Percentiles rank a stretch among this genome's conserved stretches.
Evolutionary conservation across 2,888 invertebrate genomes (phyloP).

Genomic region (Athalia rosae): DNA sequence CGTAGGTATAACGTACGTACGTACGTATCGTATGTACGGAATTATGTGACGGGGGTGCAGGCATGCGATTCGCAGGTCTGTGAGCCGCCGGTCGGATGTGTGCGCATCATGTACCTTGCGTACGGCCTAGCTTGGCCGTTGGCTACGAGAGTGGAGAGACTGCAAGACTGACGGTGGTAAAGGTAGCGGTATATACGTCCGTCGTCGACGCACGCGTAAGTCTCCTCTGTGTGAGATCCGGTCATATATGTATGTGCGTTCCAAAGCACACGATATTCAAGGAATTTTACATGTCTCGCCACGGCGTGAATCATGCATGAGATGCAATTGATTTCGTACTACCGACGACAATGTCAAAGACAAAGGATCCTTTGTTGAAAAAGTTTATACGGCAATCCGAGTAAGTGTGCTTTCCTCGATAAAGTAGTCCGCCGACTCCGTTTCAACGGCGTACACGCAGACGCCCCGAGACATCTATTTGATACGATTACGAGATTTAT

Average conservation of each 20-base stretch:
- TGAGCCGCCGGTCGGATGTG: background rate
- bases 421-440: too few species aligned
- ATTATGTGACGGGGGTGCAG: slow-evolving; percentile 17
- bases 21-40: background rate
- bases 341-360: slow-evolving; percentile 29
- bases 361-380: slow-evolving; percentile 23
- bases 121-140: background rate
- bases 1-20: background rate
- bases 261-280: slow-evolving; percentile 42
- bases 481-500: too few species aligned
- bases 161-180: background rate
- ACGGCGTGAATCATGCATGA: slow-evolving; percentile 42
- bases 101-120: background rate
- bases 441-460: too few species aligned
- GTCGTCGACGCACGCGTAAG: slow-evolving; percentile 34
- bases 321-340: slow-evolving; percentile 30
- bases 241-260: slow-evolving; percentile 35
- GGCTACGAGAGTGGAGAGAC: background rate
- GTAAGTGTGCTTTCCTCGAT: slow-evolving; percentile 4
- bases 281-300: slow-evolving; percentile 46
- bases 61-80: slow-evolving; percentile 12
- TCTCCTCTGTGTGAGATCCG: slow-evolving; percentile 26
- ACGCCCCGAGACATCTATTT: too few species aligned
- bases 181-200: slow-evolving; percentile 18
- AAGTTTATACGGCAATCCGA: slow-evolving; percentile 26